Conservation (phyloP, 2,888 invertebrate species). For the Lepidocyrtoides sp. region DNA sequence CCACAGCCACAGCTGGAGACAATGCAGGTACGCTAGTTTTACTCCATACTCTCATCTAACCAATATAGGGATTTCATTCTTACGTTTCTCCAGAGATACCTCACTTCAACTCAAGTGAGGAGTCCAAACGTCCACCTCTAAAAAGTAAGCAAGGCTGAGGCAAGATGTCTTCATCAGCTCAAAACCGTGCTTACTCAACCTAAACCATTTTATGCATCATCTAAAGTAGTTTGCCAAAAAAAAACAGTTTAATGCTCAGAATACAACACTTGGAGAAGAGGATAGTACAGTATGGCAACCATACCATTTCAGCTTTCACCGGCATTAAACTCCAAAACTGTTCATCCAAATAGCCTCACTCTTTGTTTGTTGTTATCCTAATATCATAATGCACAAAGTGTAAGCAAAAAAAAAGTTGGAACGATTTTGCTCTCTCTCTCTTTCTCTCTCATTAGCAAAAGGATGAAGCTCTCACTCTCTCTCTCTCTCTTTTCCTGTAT, state of each 20-base stretch:
- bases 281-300: too few species aligned
- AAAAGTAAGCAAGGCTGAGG: background rate
- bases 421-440: slow-evolving; percentile 17
- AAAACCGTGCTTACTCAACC: too few species aligned
- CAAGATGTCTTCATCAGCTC: slow-evolving; percentile 13
- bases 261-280: too few species aligned
- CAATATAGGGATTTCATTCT: too few species aligned
- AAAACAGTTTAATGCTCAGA: too few species aligned
- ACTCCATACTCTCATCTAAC: background rate
- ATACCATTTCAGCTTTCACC: too few species aligned
- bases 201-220: too few species aligned
- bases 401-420: slow-evolving; percentile 3
- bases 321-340: background rate
- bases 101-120: background rate
- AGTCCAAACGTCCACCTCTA: too few species aligned
- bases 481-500: slow-evolving; percentile 7
- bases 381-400: background rate
- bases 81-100: background rate
- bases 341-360: background rate
- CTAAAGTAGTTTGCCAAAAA: too few species aligned
- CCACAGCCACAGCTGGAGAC: slow-evolving; percentile 79
- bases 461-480: background rate
- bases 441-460: slow-evolving; percentile 26
- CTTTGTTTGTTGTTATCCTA: background rate
- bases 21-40: slow-evolving; percentile 77